Evolutionary conservation across 2,888 invertebrate species (phyloP).

Genomic region (Thereva nobilitata): DNA sequence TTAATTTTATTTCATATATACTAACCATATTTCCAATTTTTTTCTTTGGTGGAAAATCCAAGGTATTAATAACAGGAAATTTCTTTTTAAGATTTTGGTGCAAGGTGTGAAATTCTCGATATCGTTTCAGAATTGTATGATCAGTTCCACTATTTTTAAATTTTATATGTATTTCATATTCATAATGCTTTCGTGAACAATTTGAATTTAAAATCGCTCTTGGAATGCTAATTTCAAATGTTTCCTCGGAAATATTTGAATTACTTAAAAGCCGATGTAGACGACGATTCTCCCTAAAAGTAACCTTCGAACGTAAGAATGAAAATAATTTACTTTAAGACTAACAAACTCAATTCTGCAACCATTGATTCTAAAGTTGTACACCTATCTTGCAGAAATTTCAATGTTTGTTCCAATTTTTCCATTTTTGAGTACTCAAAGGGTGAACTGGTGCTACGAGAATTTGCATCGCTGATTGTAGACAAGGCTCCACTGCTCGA

Average conservation of each 20-base stretch:
- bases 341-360: slow-evolving; percentile 51
- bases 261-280: slow-evolving; percentile 52
- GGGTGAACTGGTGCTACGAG: neutral
- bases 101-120: slow-evolving; percentile 87
- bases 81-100: slow-evolving; percentile 79
- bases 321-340: slow-evolving; percentile 17
- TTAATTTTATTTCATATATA: neutral
- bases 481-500: neutral
- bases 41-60: slow-evolving; percentile 95
- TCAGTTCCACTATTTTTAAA: slow-evolving; percentile 68
- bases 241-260: slow-evolving; percentile 45
- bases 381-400: slow-evolving; percentile 52
- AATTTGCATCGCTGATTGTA: neutral
- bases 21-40: slow-evolving; percentile 86
- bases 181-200: slow-evolving; percentile 49
- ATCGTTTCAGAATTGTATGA: slow-evolving; percentile 95
- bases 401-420: slow-evolving; percentile 50
- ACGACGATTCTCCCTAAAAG: slow-evolving; percentile 51
- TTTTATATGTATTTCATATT: slow-evolving; percentile 56
- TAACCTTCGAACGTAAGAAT: neutral
- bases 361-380: slow-evolving; percentile 53
- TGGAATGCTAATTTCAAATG: slow-evolving; percentile 49
- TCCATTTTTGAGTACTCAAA: neutral
- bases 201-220: slow-evolving; percentile 44
- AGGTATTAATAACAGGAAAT: slow-evolving; percentile 75